Base-by-base conservation (phyloP, 1,140 invertebrate genomes). In the Ridgeia piscesae region DNA sequence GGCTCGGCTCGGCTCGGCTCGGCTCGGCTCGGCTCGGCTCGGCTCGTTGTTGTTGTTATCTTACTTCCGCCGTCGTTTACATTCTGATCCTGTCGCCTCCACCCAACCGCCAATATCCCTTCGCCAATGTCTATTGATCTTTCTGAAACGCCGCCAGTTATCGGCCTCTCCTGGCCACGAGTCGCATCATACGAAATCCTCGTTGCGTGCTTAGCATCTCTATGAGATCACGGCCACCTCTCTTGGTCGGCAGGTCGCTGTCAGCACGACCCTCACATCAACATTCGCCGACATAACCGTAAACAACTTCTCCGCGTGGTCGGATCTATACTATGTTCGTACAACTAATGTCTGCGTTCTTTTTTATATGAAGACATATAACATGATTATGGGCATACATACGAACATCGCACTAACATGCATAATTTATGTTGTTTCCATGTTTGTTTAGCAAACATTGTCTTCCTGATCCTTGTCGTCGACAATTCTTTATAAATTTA, bases 31-130 rank as follows among this genome's bases (percentile, higher is more conserved):
- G n/a, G n/a, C 17, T 35, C 33, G 4, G 35, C 14, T 42, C 21
- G 21, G 21, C 6, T 91, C 89, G 89, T 27, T 42, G n/a, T 91
- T n/a, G 89, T 91, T n/a, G 89, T 91, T 42, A 91, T 91, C 89
- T 35, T 17, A 4, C 35, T 27, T 21, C 35, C 17, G 4, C 17
- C 89, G 35, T 91, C 34, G 89, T 91, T 77, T 31, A 31, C 27
- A 77, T 77, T 77, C 58, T 31, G 58, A 4, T 2, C 17, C 27
- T 77, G 58, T 77, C 58, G 58, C 58, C 58, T 77, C 2, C 17
- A 27, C 58, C 17, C 58, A 77, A 77, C 58, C 58, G 14, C 58
- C 58, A 31, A 77, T 31, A 42, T 42, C 11, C 42, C 42, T 4
- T 31, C 27, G 58, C 58, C 58, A 77, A 31, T 77, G 11, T 77